These are phyloP conservation scores for Lathronympha strigana DNA, from an alignment of 2,888 invertebrate genomes.

Conservation along the genomic window DNA sequence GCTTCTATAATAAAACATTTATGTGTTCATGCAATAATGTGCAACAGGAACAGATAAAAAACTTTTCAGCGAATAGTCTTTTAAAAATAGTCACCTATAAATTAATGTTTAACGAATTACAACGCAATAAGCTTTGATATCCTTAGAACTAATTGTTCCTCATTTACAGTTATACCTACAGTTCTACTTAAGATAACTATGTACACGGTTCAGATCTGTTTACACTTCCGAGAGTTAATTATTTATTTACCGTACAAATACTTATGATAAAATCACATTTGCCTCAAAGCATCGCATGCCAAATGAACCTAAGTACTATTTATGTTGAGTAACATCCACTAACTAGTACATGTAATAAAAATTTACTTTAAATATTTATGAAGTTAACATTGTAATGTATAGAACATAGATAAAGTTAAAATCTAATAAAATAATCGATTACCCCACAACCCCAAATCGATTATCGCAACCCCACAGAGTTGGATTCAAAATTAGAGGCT, in stretches of 20 bases:
- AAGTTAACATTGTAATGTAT: neutral
- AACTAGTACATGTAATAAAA: slow-evolving; percentile 17
- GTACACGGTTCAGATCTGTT: slow-evolving; percentile 21
- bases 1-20: no score
- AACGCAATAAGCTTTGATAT: slow-evolving; percentile 16
- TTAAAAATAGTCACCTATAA: neutral
- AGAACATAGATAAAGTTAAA: no score
- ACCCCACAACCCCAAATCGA: no score
- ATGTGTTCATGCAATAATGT: no score
- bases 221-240: slow-evolving; percentile 44
- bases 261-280: slow-evolving; percentile 52
- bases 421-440: no score
- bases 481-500: neutral
- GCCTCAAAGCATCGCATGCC: slow-evolving; percentile 46
- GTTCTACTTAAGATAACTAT: slow-evolving; percentile 29
- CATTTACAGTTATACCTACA: slow-evolving; percentile 66
- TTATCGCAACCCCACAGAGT: no score
- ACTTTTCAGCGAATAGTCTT: neutral
- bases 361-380: slow-evolving; percentile 1
- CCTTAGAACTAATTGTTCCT: slow-evolving; percentile 77
- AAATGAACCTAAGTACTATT: slow-evolving; percentile 21
- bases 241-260: slow-evolving; percentile 40
- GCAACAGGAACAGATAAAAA: no score
- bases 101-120: neutral
- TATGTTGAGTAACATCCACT: slow-evolving; percentile 8